These are phyloP conservation scores for Perca schrenkii DNA, from an alignment of 2,113 vertebrate species.

Conservation along the genomic window DNA sequence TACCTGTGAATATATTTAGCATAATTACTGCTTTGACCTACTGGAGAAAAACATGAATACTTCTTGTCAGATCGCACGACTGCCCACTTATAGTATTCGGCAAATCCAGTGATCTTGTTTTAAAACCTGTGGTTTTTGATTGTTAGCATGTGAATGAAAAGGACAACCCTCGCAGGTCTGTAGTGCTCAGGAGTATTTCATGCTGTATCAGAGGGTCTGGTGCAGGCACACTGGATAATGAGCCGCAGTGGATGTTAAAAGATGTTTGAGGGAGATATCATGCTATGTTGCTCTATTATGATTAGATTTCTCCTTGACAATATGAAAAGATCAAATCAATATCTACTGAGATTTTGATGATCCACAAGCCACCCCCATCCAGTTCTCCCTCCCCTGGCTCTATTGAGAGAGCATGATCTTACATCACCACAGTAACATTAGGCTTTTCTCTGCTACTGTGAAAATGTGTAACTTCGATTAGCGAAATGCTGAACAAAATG, in stretches of 20 bases:
- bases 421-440: constrained; percentile 55
- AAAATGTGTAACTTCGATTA: constrained; percentile 74
- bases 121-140: constrained; percentile 42
- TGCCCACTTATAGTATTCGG: constrained; percentile 38
- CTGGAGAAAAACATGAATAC: constrained; percentile 48
- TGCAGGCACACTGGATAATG: constrained; percentile 71
- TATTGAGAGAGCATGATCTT: constrained; percentile 71
- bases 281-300: constrained; percentile 78
- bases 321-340: constrained; percentile 85
- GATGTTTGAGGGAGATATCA: constrained; percentile 78
- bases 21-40: constrained; percentile 70
- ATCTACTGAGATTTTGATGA: constrained; percentile 83
- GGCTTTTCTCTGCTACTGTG: constrained; percentile 54
- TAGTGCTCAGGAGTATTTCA: constrained; percentile 40
- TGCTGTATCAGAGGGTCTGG: constrained; percentile 18
- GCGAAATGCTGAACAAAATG: constrained; percentile 60
- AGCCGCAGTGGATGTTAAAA: constrained; percentile 71
- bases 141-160: constrained; percentile 43
- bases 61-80: constrained; percentile 30
- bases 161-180: constrained; percentile 52
- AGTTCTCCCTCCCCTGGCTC: constrained; percentile 49
- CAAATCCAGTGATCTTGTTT: constrained; percentile 34
- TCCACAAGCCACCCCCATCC: constrained; percentile 63
- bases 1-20: constrained; percentile 66
- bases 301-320: constrained; percentile 83